These are phyloP conservation scores for Halocynthia aurantium DNA, from an alignment of 23 tunicate species.

Conservation along the genomic window DNA sequence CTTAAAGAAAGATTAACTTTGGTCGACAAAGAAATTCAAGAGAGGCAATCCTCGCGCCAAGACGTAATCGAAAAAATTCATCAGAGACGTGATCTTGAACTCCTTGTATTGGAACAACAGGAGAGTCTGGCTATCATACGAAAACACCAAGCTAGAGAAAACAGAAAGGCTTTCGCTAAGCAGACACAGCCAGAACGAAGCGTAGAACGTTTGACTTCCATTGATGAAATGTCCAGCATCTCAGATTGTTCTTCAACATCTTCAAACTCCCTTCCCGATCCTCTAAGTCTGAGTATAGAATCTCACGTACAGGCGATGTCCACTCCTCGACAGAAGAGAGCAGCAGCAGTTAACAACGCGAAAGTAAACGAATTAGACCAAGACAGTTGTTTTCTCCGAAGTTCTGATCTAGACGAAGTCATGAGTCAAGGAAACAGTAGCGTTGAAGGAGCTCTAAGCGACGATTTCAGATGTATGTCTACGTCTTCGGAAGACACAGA, in stretches of 20 bases:
- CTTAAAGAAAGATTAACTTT: constrained; percentile 40
- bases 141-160: constrained; percentile 17
- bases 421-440: too few species aligned
- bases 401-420: constrained; percentile 8
- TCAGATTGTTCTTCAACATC: constrained; percentile 66
- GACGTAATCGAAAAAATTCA: constrained; percentile 59
- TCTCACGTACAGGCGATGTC: constrained; percentile 21
- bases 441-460: not conserved
- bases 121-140: constrained; percentile 43
- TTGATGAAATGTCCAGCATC: constrained; percentile 48
- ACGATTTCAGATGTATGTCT: constrained; percentile 1
- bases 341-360: not conserved
- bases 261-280: constrained; percentile 43
- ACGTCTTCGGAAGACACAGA: constrained; percentile 22
- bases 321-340: constrained; percentile 20
- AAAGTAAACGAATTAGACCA: not conserved
- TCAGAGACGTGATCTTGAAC: constrained; percentile 63
- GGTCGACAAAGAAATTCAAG: constrained; percentile 56
- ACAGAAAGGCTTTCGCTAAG: not conserved
- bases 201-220: constrained; percentile 40
- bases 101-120: constrained; percentile 59
- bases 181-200: constrained; percentile 8
- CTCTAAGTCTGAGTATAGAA: not conserved
- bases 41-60: constrained; percentile 49
- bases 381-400: constrained; percentile 5